Evolutionary conservation across 1,140 invertebrate species (phyloP).

Genomic region (Microplitis demolitor): DNA sequence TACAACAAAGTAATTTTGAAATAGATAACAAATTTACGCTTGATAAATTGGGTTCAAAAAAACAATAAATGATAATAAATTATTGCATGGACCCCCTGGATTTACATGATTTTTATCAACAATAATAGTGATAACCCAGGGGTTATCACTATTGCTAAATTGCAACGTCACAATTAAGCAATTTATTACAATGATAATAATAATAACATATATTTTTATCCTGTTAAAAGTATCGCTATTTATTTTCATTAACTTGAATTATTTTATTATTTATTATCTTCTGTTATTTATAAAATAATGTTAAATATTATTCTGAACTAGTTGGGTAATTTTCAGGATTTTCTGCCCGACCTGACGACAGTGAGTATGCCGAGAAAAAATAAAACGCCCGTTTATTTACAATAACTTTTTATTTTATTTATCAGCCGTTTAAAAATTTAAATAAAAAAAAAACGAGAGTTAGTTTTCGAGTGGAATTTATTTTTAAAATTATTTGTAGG

Average conservation of each 20-base stretch:
- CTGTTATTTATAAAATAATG: not conserved
- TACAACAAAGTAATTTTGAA: no score
- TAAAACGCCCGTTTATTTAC: conserved; percentile 30
- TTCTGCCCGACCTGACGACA: conserved; percentile 62
- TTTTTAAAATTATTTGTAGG: conserved; percentile 49
- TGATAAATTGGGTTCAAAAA: no score
- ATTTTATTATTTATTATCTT: not conserved
- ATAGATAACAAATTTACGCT: not conserved
- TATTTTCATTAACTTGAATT: no score
- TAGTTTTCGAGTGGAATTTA: conserved; percentile 57
- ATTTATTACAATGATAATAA: not conserved
- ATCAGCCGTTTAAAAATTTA: not conserved
- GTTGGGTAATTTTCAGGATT: conserved; percentile 64
- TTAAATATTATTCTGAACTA: conserved; percentile 44
- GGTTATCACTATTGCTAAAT: not conserved
- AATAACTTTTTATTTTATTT: not conserved
- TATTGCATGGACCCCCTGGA: not conserved
- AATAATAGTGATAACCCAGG: not conserved
- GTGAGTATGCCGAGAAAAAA: conserved; percentile 56
- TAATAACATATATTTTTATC: not conserved
- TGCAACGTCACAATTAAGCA: not conserved
- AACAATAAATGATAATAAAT: not conserved
- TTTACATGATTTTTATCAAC: no score
- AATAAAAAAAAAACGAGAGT: conserved; percentile 11
- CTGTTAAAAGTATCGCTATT: conserved; percentile 1